A percentile compares a stretch with the other conserved stretches of the same genome.
Conservation (phyloP, 2,888 invertebrate genomes). For the Stratiomys singularior region DNA sequence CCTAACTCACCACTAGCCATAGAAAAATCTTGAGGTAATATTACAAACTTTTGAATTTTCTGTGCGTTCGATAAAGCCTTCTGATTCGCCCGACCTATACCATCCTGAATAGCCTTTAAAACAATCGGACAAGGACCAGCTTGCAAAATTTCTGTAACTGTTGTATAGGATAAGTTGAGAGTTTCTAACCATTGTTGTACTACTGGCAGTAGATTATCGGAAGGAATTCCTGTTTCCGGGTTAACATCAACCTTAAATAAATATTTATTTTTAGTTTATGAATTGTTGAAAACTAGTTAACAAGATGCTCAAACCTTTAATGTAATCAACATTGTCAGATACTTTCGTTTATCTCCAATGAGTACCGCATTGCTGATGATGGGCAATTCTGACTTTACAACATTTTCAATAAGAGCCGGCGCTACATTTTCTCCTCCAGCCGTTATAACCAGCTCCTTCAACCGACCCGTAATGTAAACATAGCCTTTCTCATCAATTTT, state of each 20-base stretch:
- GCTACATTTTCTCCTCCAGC: constrained; percentile 95
- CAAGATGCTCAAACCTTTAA: constrained; percentile 72
- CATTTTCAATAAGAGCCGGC: constrained; percentile 87
- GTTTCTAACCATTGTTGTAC: constrained; percentile 75
- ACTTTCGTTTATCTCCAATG: constrained; percentile 88
- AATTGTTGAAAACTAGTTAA: neutral
- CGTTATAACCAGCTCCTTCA: constrained; percentile 88
- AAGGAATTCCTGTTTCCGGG: constrained; percentile 73
- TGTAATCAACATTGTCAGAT: constrained; percentile 83
- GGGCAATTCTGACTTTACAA: constrained; percentile 78
- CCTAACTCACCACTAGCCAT: constrained; percentile 80
- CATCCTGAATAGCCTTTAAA: constrained; percentile 76
- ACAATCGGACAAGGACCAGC: constrained; percentile 69
- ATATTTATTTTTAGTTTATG: neutral
- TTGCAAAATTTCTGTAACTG: constrained; percentile 73
- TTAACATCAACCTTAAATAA: constrained; percentile 73
- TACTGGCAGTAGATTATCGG: constrained; percentile 72
- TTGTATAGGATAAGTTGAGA: constrained; percentile 71
- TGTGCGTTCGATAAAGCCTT: constrained; percentile 83
- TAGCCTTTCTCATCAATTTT: constrained; percentile 78
- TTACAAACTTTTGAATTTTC: constrained; percentile 81
- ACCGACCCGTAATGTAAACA: constrained; percentile 80
- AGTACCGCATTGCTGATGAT: constrained; percentile 84
- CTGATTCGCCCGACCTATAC: constrained; percentile 76
- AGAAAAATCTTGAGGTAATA: constrained; percentile 85